Percentiles rank a stretch among this genome's conserved stretches.
These are phyloP conservation scores for Ctenopoma multispine DNA, from an alignment of 2,797 vertebrate species.

Conservation along the genomic window DNA sequence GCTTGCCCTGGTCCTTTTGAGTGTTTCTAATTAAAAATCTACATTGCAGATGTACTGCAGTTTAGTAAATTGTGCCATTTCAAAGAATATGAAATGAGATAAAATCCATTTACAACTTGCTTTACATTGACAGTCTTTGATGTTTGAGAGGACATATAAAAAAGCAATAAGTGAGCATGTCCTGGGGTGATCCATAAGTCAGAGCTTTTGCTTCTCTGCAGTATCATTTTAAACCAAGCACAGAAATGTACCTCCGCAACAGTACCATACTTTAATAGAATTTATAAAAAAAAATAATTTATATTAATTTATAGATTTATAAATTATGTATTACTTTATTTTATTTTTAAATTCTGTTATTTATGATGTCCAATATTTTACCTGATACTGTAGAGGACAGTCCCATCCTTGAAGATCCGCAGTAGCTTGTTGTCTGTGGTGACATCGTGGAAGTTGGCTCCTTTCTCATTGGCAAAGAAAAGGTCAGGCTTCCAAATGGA, in stretches of 20 bases:
- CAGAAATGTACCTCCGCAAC: slow-evolving; percentile 23
- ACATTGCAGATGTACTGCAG: slow-evolving; percentile 34
- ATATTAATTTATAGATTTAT: too few species aligned
- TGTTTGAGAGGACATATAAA: slow-evolving; percentile 60
- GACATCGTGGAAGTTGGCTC: slow-evolving; percentile 98
- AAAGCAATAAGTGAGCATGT: slow-evolving; percentile 58
- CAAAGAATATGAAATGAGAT: slow-evolving; percentile 66
- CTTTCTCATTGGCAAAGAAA: slow-evolving; percentile 99
- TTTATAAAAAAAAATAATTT: too few species aligned
- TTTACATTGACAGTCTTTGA: slow-evolving; percentile 68
- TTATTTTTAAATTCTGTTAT: not conserved
- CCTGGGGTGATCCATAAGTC: slow-evolving; percentile 49
- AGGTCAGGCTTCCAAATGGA: slow-evolving; percentile 99
- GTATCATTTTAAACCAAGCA: slow-evolving; percentile 13
- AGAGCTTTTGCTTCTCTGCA: slow-evolving; percentile 36
- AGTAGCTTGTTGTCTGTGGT: slow-evolving; percentile 98
- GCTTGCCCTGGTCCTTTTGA: slow-evolving; percentile 44
- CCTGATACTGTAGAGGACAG: slow-evolving; percentile 98
- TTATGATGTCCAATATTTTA: slow-evolving; percentile 66
- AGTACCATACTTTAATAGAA: too few species aligned
- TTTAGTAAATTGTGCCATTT: slow-evolving; percentile 57
- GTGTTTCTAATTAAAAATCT: slow-evolving; percentile 53
- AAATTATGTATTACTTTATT: too few species aligned
- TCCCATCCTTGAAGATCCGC: slow-evolving; percentile 97
- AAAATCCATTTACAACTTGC: slow-evolving; percentile 65